phyloP scores from a whole-genome alignment of 2,888 invertebrate species.

The Apocheima hispidaria region DNA sequence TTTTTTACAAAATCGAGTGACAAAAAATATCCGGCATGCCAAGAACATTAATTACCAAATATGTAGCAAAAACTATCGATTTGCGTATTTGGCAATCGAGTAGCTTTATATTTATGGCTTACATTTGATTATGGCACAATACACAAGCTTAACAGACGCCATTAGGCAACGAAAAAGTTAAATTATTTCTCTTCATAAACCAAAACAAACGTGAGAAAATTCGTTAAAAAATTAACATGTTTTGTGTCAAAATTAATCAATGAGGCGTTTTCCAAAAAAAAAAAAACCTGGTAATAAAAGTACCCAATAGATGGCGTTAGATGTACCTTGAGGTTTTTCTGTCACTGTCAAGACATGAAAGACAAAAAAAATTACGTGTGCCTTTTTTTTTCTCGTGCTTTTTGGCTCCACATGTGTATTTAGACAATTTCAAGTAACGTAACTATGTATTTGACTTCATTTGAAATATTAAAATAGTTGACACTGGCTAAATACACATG shows the following conservation, averaged over 20 bases:
- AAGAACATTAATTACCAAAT: slow-evolving; percentile 12
- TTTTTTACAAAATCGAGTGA: slow-evolving; percentile 15
- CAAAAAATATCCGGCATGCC: slow-evolving; percentile 26
- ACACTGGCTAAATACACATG: no score
- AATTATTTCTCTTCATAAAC: neutral
- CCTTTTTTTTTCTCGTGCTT: no score
- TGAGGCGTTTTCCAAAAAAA: no score
- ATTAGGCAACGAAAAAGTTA: neutral
- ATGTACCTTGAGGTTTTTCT: no score
- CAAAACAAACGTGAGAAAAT: slow-evolving; percentile 9
- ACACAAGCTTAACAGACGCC: neutral
- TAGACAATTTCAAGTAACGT: no score
- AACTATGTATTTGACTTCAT: no score
- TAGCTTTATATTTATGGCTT: neutral
- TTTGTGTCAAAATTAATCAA: slow-evolving; percentile 7
- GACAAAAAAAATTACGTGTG: no score
- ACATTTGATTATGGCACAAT: neutral
- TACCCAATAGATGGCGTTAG: no score
- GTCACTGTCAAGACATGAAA: no score
- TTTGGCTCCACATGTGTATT: no score
- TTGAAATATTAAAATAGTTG: no score
- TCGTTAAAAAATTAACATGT: slow-evolving; percentile 5
- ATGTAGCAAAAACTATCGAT: slow-evolving; percentile 10
- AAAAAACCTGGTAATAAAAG: no score
- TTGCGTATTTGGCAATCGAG: neutral